A percentile compares a stretch with the other conserved stretches of the same genome.
These are phyloP conservation scores for Ophion ellenae DNA, from an alignment of 2,888 invertebrate species.

Conservation along the genomic window DNA sequence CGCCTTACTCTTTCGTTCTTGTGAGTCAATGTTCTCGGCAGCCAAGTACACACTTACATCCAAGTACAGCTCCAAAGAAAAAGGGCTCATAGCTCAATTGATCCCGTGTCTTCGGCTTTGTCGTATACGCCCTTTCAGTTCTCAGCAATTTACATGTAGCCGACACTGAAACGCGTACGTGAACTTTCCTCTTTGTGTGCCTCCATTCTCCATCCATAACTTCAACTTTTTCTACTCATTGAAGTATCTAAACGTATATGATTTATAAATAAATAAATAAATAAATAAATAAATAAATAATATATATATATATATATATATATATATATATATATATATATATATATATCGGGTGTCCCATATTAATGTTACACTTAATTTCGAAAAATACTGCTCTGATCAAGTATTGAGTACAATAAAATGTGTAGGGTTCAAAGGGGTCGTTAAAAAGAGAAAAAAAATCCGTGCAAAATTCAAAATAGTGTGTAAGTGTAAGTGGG, in stretches of 20 bases:
- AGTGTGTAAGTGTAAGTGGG: no score
- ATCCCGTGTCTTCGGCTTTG: no score
- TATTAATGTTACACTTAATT: no score
- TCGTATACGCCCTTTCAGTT: slow-evolving; percentile 2
- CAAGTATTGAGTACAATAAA: no score
- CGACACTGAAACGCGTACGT: neutral
- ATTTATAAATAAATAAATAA: no score
- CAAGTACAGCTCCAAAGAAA: neutral
- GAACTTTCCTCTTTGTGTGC: neutral
- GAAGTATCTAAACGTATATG: neutral
- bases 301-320: slow-evolving; percentile 17
- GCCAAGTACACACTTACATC: neutral
- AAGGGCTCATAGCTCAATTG: slow-evolving; percentile 16
- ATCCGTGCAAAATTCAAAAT: no score
- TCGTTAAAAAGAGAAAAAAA: no score
- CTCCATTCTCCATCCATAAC: neutral
- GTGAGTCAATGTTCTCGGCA: slow-evolving; percentile 34
- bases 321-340: neutral
- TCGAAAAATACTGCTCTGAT: no score
- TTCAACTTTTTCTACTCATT: neutral
- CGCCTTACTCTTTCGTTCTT: slow-evolving; percentile 45
- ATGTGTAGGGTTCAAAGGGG: no score
- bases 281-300: no score
- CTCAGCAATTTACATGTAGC: neutral
- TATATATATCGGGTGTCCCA: no score